Evolutionary conservation across 1,140 invertebrate species (phyloP), one percentile per base, ranked within the genome.

Genomic region (Bombus turneri): DNA sequence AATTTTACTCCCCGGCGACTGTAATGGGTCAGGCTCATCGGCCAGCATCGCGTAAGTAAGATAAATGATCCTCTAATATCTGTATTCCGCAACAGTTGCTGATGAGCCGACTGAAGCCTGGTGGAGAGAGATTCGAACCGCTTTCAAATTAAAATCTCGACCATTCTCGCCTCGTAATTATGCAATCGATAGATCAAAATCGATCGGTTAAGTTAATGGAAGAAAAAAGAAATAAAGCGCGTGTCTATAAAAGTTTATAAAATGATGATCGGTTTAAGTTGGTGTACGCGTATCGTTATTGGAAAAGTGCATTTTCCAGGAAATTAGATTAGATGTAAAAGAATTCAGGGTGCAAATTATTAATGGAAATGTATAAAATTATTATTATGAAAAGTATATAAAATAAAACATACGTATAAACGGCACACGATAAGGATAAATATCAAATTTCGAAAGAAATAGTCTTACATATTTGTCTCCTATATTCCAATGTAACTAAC

Each of bases 51-150:
- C 79, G 86, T 90, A 90, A 90, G 89, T 90, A 90, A 90, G 89
- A 90, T 90, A 90, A 90, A 90, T 90, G 89, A 90, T 88, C 79
- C 88, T 73, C 83, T 90, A 90, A 90, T 90, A 86, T 89, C 88
- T 81, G 82, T 80, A 81, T 85, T 76, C 73, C 57, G 80, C 69
- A 76, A 81, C 68, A 62, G 59, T 74, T 83, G 76, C 86, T 84
- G 81, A 90, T 88, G 86, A 90, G 77, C 66, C 80, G 88, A 83
- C 85, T 86, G 80, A 78, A 86, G 73, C 77, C 66, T 53, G 18
- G 18, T 53, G 6, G 18, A 53, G 47, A 53, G 47, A 53, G 47
- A 53, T 22, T 53, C 47, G 47, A 53, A 2, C 47, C 18, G 59
- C 68, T 43, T 18, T 69, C 66, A 53, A 74, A 86, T 88, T 62